These are phyloP conservation scores for Hylaeus anthracinus DNA, from an alignment of 1,140 invertebrate species.

Conservation along the genomic window DNA sequence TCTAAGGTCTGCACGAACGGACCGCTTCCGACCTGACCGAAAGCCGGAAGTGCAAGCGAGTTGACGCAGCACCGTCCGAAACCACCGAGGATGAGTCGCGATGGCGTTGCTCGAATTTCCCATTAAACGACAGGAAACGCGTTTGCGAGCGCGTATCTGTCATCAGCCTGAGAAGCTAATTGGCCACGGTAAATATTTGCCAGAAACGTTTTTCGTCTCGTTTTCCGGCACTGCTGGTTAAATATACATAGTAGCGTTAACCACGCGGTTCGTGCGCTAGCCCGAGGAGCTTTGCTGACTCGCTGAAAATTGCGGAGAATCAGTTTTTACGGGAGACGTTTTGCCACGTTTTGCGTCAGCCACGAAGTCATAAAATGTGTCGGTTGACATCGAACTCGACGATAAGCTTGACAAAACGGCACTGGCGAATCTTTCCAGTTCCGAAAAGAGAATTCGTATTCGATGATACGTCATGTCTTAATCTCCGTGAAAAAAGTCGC, in stretches of 20 bases:
- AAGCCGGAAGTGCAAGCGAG: conserved; percentile 9
- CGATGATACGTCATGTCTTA: conserved; percentile 59
- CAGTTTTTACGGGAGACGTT: too few species aligned
- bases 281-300: too few species aligned
- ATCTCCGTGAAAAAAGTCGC: conserved; percentile 47
- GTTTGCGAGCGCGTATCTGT: background rate
- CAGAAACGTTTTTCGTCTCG: background rate
- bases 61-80: background rate
- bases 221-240: background rate
- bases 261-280: background rate
- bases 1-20: background rate
- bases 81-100: background rate
- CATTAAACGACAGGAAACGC: conserved; percentile 6
- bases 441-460: conserved; percentile 48
- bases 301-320: too few species aligned
- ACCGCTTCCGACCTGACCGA: background rate
- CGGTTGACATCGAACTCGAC: background rate
- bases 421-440: conserved; percentile 17
- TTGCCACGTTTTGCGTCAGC: too few species aligned
- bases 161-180: background rate
- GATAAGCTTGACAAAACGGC: conserved; percentile 12
- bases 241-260: background rate
- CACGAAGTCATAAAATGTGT: too few species aligned
- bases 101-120: background rate
- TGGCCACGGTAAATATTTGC: conserved; percentile 2